Base-by-base conservation (phyloP, 2,888 invertebrate genomes). In the Athripsodes cinereus region DNA sequence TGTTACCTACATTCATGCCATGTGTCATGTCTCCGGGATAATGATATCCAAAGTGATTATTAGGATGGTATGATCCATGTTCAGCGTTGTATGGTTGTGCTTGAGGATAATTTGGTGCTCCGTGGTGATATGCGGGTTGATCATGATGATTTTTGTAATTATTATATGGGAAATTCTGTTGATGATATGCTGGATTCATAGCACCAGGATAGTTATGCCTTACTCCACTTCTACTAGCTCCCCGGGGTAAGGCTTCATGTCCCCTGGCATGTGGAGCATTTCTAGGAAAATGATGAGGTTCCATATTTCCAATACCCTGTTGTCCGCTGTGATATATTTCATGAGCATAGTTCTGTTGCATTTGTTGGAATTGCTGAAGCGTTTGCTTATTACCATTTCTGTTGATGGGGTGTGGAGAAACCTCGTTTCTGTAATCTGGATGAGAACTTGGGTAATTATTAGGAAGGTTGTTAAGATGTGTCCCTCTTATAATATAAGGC, bases 401-500 rank as follows among this genome's bases (percentile, higher is more conserved):
- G 34, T 52, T 59, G 34, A 51, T 26, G 62, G 65, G 22, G 58
- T 62, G 56, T 62, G 66, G 26, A 58, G 62, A 56, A 60, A 67
- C 19, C 53, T 67, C 66, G 50, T 57, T 58, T 53, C 64, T 49
- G 62, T 64, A 62, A 62, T 67, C 58, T 53, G 63, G 52, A 53
- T 66, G 68, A 51, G 67, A 68, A 62, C 71, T 69, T 46, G 70
- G 72, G 63, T 75, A 74, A 60, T 75, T 74, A 60, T 71, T 71
- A 31, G 69, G 68, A 59, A 71, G 70, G 58, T 70, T 69, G 26
- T 68, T 68, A 1, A 69, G 64, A 53, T 69, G 70, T 2, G 71
- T 79, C 59, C 78, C 81, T 68, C 81, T 73, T 61, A 77, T 79
- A 11, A 79, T 80, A 66, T 82, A 83, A 0, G 82, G 79, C 2